Evolutionary conservation across 2,888 invertebrate genomes (phyloP).

Genomic region (Diaperis boleti): DNA sequence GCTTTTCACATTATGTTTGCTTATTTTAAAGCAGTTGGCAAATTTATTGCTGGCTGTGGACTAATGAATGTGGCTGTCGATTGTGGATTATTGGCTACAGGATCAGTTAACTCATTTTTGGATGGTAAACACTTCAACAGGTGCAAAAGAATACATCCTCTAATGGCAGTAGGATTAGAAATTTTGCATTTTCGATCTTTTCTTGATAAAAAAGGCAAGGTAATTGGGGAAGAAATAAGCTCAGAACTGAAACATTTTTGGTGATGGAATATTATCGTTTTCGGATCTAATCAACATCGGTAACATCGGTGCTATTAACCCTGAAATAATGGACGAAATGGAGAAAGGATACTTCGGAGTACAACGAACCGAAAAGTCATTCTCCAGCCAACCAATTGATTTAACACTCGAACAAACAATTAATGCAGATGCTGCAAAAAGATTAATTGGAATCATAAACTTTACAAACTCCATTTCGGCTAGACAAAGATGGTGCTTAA

Average conservation of each 20-base stretch:
- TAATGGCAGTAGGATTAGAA: too few relatives aligned
- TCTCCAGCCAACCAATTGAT: conserved; percentile 57
- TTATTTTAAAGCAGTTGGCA: conserved; percentile 11
- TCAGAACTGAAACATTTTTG: too few relatives aligned
- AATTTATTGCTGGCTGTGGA: conserved; percentile 3
- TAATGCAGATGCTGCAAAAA: conserved; percentile 24
- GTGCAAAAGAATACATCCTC: too few relatives aligned
- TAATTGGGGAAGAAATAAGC: too few relatives aligned
- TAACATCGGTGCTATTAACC: conserved; percentile 56
- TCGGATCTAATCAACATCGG: conserved; percentile 36
- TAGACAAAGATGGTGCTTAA: conserved; percentile 52
- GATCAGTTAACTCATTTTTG: too few relatives aligned
- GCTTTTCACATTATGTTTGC: conserved; percentile 7
- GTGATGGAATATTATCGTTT: too few relatives aligned
- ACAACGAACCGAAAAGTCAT: conserved; percentile 56
- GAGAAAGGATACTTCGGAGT: conserved; percentile 54
- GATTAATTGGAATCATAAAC: conserved; percentile 40
- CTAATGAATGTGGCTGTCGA: background rate
- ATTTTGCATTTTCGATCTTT: too few relatives aligned
- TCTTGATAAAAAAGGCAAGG: too few relatives aligned
- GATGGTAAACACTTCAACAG: too few relatives aligned
- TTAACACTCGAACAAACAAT: conserved; percentile 58
- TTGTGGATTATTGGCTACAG: too few relatives aligned
- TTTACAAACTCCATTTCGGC: conserved; percentile 46
- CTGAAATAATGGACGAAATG: conserved; percentile 50